phyloP scores from a whole-genome alignment of 1,140 invertebrate genomes.

The Danaus melanippus region DNA sequence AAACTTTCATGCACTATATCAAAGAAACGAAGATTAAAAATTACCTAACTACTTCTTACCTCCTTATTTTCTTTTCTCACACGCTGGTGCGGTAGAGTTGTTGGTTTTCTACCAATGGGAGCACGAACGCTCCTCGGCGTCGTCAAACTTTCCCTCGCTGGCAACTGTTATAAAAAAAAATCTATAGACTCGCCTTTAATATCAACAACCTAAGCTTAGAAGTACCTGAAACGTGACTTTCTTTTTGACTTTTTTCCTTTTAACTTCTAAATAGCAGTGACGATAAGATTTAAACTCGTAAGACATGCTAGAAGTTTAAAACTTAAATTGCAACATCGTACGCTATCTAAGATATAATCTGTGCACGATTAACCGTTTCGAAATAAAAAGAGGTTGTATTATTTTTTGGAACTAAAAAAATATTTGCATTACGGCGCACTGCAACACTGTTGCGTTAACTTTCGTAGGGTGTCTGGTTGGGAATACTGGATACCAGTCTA shows the following conservation, averaged over 20 bases:
- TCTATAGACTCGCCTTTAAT: background rate
- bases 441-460: conserved; percentile 17
- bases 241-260: conserved; percentile 47
- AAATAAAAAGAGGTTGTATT: conserved; percentile 26
- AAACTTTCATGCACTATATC: too few relatives aligned
- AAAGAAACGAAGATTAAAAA: background rate
- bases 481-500: conserved; percentile 46
- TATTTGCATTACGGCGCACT: too few relatives aligned
- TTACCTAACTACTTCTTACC: conserved; percentile 4
- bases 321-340: conserved; percentile 13
- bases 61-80: conserved; percentile 51
- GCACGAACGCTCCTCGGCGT: conserved; percentile 61
- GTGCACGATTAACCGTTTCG: conserved; percentile 15
- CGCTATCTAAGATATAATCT: conserved; percentile 24
- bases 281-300: conserved; percentile 43
- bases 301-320: conserved; percentile 32
- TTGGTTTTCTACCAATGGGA: conserved; percentile 44
- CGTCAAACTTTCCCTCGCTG: conserved; percentile 53
- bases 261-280: conserved; percentile 47
- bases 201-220: conserved; percentile 2
- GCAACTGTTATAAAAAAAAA: conserved; percentile 42
- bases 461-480: conserved; percentile 30
- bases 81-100: conserved; percentile 51
- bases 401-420: conserved; percentile 19
- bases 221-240: conserved; percentile 55